Evolutionary conservation across 1,140 invertebrate genomes (phyloP).

Genomic region (Fopius arisanus): DNA sequence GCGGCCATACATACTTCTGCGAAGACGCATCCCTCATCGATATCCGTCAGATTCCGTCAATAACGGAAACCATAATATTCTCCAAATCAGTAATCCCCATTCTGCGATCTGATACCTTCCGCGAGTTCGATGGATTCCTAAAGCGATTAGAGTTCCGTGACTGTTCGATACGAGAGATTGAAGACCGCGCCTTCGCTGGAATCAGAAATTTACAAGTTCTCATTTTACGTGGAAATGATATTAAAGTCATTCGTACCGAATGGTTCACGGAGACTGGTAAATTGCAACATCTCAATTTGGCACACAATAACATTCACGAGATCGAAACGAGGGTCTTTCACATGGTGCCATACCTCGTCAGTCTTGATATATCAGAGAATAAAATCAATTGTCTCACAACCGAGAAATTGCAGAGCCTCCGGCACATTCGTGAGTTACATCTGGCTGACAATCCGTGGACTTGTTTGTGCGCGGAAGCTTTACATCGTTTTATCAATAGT

Average conservation of each 20-base stretch:
- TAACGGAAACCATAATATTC: constrained; percentile 36
- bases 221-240: constrained; percentile 39
- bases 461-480: constrained; percentile 41
- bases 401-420: constrained; percentile 38
- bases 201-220: constrained; percentile 37
- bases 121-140: constrained; percentile 43
- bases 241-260: constrained; percentile 32
- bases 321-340: constrained; percentile 45
- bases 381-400: constrained; percentile 48
- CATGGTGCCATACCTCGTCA: constrained; percentile 31
- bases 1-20: constrained; percentile 27
- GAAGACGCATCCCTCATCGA: constrained; percentile 27
- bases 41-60: constrained; percentile 33
- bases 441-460: constrained; percentile 47
- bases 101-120: constrained; percentile 30
- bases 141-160: constrained; percentile 42
- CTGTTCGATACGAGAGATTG: constrained; percentile 43
- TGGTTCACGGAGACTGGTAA: constrained; percentile 32
- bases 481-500: constrained; percentile 37
- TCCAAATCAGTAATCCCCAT: constrained; percentile 36
- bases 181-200: constrained; percentile 38
- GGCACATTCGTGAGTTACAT: constrained; percentile 31
- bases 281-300: constrained; percentile 40
- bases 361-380: constrained; percentile 45
- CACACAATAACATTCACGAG: constrained; percentile 42